phyloP scores from a whole-genome alignment of 37 sponge, comb jelly and placozoan genomes.

The Amphimedon queenslandica region DNA sequence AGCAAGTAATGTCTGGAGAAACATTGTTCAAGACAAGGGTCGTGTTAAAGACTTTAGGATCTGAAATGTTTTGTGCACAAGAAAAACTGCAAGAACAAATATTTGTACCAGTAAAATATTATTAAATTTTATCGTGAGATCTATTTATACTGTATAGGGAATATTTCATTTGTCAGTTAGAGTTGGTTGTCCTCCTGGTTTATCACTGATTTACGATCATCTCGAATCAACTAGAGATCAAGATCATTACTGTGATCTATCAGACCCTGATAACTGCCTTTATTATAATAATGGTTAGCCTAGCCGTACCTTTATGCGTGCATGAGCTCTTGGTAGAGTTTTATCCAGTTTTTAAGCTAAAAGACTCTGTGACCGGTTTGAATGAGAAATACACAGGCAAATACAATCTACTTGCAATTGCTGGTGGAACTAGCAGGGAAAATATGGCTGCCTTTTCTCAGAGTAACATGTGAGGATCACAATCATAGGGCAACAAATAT shows the following conservation, averaged over 20 bases:
- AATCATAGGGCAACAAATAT: neutral
- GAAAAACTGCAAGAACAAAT: no score
- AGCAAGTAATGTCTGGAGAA: no score
- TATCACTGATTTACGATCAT: conserved; percentile 24
- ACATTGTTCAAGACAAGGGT: no score
- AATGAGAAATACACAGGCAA: conserved; percentile 6
- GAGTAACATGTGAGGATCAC: neutral
- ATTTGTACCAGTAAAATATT: no score
- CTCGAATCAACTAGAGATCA: neutral
- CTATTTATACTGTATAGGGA: conserved; percentile 11
- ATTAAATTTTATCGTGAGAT: no score
- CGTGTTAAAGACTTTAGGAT: no score
- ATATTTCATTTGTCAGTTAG: conserved; percentile 21
- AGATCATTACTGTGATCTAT: conserved; percentile 32
- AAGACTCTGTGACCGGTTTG: conserved; percentile 35
- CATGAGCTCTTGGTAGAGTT: conserved; percentile 20
- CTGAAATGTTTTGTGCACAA: no score
- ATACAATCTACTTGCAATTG: conserved; percentile 32
- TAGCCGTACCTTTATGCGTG: neutral
- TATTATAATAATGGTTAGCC: conserved; percentile 27
- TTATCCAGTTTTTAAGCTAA: conserved; percentile 27
- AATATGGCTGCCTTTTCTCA: conserved; percentile 16
- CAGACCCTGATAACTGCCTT: conserved; percentile 12
- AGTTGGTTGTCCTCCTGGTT: conserved; percentile 52
- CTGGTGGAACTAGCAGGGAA: conserved; percentile 22